These are phyloP conservation scores for Caerostris extrusa DNA, from an alignment of 1,140 invertebrate genomes.

Conservation along the genomic window DNA sequence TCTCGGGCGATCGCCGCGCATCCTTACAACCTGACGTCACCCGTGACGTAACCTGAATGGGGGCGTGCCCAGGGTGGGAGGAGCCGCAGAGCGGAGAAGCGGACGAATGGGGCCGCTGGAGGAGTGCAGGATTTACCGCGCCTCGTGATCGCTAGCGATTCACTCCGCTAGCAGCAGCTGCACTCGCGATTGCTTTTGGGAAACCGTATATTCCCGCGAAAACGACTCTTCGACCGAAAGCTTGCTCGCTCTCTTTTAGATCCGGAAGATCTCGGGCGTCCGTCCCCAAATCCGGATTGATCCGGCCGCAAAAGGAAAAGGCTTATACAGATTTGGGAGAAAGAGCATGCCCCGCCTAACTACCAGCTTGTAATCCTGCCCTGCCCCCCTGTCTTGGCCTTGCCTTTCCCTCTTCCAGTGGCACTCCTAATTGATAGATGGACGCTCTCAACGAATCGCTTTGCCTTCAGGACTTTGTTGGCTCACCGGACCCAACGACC, in stretches of 20 bases:
- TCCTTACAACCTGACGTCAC: neutral
- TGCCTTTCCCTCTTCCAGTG: neutral
- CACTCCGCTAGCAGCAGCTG: slow-evolving; percentile 56
- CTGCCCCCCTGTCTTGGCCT: neutral
- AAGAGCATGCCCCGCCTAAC: slow-evolving; percentile 75
- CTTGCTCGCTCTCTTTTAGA: slow-evolving; percentile 37
- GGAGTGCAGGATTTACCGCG: slow-evolving; percentile 70
- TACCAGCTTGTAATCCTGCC: slow-evolving; percentile 61
- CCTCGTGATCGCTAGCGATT: slow-evolving; percentile 68
- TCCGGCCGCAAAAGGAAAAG: slow-evolving; percentile 69
- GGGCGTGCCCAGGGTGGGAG: slow-evolving; percentile 2
- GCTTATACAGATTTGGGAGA: slow-evolving; percentile 71
- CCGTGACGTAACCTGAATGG: slow-evolving; percentile 33
- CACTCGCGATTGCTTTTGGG: slow-evolving; percentile 43
- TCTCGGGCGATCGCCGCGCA: slow-evolving; percentile 4
- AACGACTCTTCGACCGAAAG: slow-evolving; percentile 57
- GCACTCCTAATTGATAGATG: slow-evolving; percentile 79
- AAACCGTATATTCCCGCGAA: slow-evolving; percentile 65
- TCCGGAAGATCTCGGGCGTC: slow-evolving; percentile 63
- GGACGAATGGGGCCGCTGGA: slow-evolving; percentile 46
- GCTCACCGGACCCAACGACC: slow-evolving; percentile 65
- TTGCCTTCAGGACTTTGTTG: slow-evolving; percentile 80
- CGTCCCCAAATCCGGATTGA: slow-evolving; percentile 71
- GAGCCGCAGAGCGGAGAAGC: neutral
- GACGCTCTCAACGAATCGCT: slow-evolving; percentile 80